These are phyloP conservation scores for Meandrina meandrites DNA, from an alignment of 92 coral and sea anemone species.

Conservation along the genomic window DNA sequence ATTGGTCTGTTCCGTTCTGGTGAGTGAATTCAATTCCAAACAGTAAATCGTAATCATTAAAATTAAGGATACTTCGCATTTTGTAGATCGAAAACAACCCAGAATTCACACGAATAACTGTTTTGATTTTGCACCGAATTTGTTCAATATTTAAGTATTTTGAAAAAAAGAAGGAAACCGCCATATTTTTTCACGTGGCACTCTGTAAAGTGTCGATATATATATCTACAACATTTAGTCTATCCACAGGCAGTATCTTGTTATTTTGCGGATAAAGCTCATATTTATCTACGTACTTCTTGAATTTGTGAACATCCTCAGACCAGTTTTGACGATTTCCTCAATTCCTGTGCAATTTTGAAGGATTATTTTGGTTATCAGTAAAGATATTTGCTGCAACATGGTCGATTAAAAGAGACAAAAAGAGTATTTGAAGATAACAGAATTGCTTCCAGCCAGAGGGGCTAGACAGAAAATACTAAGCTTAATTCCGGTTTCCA, in stretches of 20 bases:
- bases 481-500: background rate
- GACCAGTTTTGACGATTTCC: background rate
- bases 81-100: background rate
- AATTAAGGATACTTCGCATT: background rate
- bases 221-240: background rate
- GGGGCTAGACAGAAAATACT: background rate
- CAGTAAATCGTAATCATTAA: background rate
- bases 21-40: slow-evolving; percentile 9
- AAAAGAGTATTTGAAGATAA: background rate
- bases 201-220: background rate
- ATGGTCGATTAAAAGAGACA: background rate
- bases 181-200: background rate
- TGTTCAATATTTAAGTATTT: background rate
- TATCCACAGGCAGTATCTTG: background rate
- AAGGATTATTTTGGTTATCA: background rate
- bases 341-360: slow-evolving; percentile 16
- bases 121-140: background rate
- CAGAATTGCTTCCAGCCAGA: background rate
- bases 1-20: slow-evolving; percentile 9
- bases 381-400: slow-evolving; percentile 7
- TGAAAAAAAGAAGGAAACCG: background rate
- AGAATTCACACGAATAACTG: background rate
- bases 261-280: background rate
- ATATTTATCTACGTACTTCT: background rate
- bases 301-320: background rate